phyloP scores from a whole-genome alignment of 2,888 invertebrate genomes.

The Hermodice carunculata region DNA sequence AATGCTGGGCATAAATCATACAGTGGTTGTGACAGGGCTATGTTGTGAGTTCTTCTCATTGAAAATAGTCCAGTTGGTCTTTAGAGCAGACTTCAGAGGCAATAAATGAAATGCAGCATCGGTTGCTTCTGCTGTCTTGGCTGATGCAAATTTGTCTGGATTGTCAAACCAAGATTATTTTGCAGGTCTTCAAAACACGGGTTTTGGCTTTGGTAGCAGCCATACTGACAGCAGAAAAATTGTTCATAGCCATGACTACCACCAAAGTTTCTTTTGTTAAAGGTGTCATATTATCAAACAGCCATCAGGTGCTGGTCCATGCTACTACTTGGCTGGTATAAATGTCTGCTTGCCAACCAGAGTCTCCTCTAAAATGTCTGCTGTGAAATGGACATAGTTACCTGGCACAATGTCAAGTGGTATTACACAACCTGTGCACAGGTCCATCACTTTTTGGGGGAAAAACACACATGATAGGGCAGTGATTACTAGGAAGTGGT shows the following conservation, averaged over 20 bases:
- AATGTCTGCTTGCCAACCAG: no score
- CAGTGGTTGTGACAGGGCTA: background rate
- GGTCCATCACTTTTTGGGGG: no score
- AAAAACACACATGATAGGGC: no score
- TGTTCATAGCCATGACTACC: slow-evolving; percentile 1
- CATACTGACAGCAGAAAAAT: background rate
- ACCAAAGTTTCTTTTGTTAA: background rate
- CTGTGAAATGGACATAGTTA: no score
- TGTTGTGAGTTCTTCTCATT: background rate
- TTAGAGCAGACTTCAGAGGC: background rate
- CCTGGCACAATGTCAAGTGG: no score
- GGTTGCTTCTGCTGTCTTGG: background rate
- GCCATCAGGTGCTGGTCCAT: background rate
- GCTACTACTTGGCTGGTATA: no score
- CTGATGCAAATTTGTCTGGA: background rate
- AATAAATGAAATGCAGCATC: background rate
- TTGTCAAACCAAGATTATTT: background rate
- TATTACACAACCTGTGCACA: no score
- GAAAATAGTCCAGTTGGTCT: background rate
- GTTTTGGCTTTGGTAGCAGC: background rate
- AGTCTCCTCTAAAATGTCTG: no score
- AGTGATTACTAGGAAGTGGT: no score
- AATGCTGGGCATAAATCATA: background rate
- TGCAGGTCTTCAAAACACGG: background rate
- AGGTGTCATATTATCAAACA: background rate